Percentiles rank a stretch among this genome's conserved stretches.
These are phyloP conservation scores for Ctenodactylus gundi DNA, from an alignment of 2,113 vertebrate species.

Conservation along the genomic window DNA sequence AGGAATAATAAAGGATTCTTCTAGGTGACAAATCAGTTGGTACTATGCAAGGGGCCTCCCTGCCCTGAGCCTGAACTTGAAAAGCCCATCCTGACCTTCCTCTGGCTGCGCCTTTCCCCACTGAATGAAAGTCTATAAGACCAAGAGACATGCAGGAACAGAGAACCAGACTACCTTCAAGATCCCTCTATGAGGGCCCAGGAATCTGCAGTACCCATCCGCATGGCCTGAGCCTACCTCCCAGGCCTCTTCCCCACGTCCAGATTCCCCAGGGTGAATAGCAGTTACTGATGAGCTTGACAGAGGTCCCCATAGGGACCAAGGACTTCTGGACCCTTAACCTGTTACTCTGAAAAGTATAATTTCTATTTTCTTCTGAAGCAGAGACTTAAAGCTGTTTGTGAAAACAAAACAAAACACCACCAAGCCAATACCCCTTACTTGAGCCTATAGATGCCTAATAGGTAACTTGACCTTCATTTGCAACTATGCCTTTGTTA, in stretches of 20 bases:
- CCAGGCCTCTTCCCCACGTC: background rate
- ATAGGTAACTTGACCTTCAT: too few species aligned
- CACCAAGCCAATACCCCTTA: too few species aligned
- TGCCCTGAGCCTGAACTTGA: background rate
- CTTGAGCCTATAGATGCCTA: too few species aligned
- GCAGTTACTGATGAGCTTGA: background rate
- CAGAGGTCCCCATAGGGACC: background rate
- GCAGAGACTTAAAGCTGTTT: background rate
- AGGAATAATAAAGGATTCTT: background rate
- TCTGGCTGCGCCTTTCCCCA: background rate
- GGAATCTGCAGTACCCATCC: background rate
- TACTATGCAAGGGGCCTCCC: background rate
- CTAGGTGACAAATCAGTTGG: background rate
- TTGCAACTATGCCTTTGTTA: too few species aligned
- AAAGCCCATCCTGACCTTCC: background rate
- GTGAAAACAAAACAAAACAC: background rate
- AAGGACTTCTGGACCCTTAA: background rate
- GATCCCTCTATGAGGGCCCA: background rate
- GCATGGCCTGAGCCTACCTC: background rate
- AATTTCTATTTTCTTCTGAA: background rate
- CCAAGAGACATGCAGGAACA: background rate
- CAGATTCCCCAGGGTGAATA: background rate
- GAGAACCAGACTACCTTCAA: background rate
- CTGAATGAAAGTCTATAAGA: background rate
- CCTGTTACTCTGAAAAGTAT: background rate